Conservation (phyloP, 2,113 vertebrate species). For the Polypterus senegalus region DNA sequence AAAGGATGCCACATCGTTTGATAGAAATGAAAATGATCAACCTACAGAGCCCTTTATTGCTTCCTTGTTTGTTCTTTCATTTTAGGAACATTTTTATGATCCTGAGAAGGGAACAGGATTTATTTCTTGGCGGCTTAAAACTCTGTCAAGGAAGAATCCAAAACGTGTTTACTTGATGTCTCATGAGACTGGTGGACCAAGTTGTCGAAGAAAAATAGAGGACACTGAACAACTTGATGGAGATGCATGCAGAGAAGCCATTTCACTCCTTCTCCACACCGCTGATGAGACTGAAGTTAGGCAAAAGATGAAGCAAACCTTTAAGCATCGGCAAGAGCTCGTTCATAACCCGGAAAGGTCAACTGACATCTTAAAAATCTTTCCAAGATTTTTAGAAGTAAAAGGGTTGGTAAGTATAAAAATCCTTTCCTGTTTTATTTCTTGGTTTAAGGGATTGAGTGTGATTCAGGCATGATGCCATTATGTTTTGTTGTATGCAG, state of each 20-base stretch:
- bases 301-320: constrained; percentile 11
- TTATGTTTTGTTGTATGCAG: too few relatives aligned
- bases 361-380: constrained; percentile 3
- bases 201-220: constrained; percentile 1
- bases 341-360: constrained; percentile 14
- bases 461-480: too few relatives aligned
- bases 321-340: constrained; percentile 9
- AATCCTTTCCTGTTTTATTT: constrained; percentile 9
- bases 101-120: too few relatives aligned
- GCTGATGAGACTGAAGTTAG: constrained; percentile 8
- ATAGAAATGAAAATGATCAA: too few relatives aligned
- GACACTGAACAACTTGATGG: constrained; percentile 6
- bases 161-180: too few relatives aligned
- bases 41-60: too few relatives aligned
- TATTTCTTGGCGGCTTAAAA: too few relatives aligned
- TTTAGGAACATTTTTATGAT: too few relatives aligned
- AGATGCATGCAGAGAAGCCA: constrained; percentile 12
- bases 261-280: constrained; percentile 12
- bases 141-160: too few relatives aligned
- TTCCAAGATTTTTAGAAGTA: constrained; percentile 12
- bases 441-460: too few relatives aligned
- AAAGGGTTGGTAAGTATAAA: constrained; percentile 12
- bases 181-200: neutral
- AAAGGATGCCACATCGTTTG: too few relatives aligned
- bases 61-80: too few relatives aligned